These are phyloP conservation scores for Neoitamus cyanurus DNA, from an alignment of 2,888 invertebrate genomes.

Conservation along the genomic window DNA sequence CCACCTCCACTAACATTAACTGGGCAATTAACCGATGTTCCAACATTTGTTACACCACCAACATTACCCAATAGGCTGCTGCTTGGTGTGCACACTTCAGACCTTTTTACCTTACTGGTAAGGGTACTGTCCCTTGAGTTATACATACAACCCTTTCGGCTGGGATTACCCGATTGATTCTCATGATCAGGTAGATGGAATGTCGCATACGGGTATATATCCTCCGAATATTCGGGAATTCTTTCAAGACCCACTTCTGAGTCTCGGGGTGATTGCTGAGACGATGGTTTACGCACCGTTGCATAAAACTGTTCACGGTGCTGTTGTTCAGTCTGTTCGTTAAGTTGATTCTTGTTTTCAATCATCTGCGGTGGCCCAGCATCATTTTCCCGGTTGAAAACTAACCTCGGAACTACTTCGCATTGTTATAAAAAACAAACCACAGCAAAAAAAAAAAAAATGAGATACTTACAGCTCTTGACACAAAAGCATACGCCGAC, in stretches of 20 bases:
- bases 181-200: slow-evolving; percentile 71
- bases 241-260: slow-evolving; percentile 67
- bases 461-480: slow-evolving; percentile 67
- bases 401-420: slow-evolving; percentile 59
- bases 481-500: slow-evolving; percentile 70
- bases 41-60: background rate
- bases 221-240: slow-evolving; percentile 72
- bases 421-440: no score
- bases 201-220: slow-evolving; percentile 73
- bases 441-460: background rate
- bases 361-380: slow-evolving; percentile 57
- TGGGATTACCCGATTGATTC: slow-evolving; percentile 68
- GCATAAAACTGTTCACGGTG: slow-evolving; percentile 68
- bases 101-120: slow-evolving; percentile 46
- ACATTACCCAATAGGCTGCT: background rate
- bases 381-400: slow-evolving; percentile 59
- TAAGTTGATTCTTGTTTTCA: slow-evolving; percentile 55
- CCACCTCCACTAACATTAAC: background rate
- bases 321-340: slow-evolving; percentile 55
- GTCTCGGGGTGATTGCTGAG: slow-evolving; percentile 65
- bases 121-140: slow-evolving; percentile 60
- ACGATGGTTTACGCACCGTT: slow-evolving; percentile 67
- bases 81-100: background rate
- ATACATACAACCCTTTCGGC: slow-evolving; percentile 61
- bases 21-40: background rate